Percentiles rank a stretch among this genome's conserved stretches.
phyloP scores from a whole-genome alignment of 2,888 invertebrate species.

The Boloria euphrosyne region DNA sequence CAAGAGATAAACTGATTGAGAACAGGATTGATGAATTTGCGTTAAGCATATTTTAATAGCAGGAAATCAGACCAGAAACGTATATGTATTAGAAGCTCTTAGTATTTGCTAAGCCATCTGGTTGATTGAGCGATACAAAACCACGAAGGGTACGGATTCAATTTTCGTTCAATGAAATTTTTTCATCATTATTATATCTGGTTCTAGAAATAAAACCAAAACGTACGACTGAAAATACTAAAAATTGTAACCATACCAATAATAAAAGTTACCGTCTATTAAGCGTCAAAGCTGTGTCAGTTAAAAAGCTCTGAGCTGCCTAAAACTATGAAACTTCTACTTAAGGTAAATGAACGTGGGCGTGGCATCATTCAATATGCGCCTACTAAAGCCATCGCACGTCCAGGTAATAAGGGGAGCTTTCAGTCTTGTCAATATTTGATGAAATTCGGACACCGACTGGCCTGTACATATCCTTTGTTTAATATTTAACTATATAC shows the following conservation, averaged over 20 bases:
- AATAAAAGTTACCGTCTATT: conserved; percentile 1
- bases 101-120: no score
- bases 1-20: conserved; percentile 31
- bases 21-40: conserved; percentile 32
- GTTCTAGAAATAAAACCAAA: no score
- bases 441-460: conserved; percentile 68
- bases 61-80: conserved; percentile 31
- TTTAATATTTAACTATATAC: conserved; percentile 29
- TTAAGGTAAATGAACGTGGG: conserved; percentile 44
- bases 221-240: no score
- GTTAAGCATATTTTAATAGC: conserved; percentile 27
- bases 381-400: conserved; percentile 51
- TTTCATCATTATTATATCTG: no score
- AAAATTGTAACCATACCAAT: conserved; percentile 1
- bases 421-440: conserved; percentile 72
- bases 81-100: not conserved
- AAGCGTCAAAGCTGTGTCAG: not conserved
- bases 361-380: conserved; percentile 60
- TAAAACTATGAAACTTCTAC: conserved; percentile 13
- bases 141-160: no score
- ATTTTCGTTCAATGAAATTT: no score
- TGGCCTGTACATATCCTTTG: conserved; percentile 6
- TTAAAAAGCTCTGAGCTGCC: conserved; percentile 9
- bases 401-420: conserved; percentile 53
- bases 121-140: no score